Conservation (phyloP, 2,113 vertebrate genomes). For the Anguilla japonica region DNA sequence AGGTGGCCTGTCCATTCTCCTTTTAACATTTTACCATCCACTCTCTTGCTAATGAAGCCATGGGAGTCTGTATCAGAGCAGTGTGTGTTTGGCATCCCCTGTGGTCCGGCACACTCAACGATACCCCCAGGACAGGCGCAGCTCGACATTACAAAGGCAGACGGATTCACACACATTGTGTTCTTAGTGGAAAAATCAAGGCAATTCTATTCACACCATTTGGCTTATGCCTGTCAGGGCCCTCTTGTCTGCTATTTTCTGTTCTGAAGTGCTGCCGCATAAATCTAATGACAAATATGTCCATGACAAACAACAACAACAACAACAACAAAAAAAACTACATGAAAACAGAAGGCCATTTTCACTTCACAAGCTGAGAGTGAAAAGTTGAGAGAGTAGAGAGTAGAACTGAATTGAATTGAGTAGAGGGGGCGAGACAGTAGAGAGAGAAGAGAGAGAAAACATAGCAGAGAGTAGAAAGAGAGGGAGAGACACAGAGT, state of each 20-base stretch:
- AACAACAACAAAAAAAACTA: slow-evolving; percentile 30
- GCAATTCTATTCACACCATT: not conserved
- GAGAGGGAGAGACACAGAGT: not conserved
- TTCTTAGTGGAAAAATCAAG: not conserved
- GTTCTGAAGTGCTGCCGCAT: not conserved
- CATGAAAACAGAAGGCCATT: slow-evolving; percentile 42
- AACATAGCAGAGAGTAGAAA: slow-evolving; percentile 21
- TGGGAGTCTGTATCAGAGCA: too few relatives aligned
- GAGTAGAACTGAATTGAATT: not conserved
- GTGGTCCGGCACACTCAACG: not conserved
- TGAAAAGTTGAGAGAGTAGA: not conserved
- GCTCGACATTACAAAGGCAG: not conserved
- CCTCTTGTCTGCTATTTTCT: not conserved
- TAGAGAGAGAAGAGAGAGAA: slow-evolving; percentile 17
- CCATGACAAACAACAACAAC: not conserved
- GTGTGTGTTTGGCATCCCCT: too few relatives aligned
- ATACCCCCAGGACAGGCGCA: not conserved
- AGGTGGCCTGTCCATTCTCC: too few relatives aligned
- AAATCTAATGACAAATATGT: slow-evolving; percentile 4
- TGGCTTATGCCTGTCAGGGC: not conserved
- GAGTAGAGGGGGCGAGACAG: slow-evolving; percentile 14
- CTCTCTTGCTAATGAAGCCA: too few relatives aligned
- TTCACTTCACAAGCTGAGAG: not conserved
- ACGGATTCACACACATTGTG: not conserved
- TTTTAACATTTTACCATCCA: too few relatives aligned